Base-by-base conservation (phyloP, 2,113 vertebrate species). In the Chitala chitala region DNA sequence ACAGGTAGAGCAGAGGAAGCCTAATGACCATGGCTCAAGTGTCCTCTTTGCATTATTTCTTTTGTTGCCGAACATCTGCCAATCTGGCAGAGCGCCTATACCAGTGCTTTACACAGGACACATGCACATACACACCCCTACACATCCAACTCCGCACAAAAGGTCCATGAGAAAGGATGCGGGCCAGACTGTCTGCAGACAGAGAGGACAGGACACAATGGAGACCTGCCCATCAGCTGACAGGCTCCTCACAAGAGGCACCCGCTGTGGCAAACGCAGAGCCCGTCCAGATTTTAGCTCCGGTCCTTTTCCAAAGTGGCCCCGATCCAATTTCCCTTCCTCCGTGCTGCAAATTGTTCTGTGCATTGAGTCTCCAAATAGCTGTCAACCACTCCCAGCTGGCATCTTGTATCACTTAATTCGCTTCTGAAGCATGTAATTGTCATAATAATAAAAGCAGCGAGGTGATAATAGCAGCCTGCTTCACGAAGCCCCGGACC, bases 391-490 rank as follows among this genome's bases (percentile, higher is more conserved):
- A 82, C 82, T 90, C 89, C 89, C 86, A 84, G 85, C 85, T 87
- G 88, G 87, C 80, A 83, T 87, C 85, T 87, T 86, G 86, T 90
- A 87, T 87, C 80, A 83, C 88, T 90, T 91, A 90, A 91, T 91
- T 88, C 82, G 80, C 86, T 89, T 86, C 85, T 89, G 85, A 88
- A 90, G 87, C 90, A 90, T 91, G 90, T 91, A 90, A 91, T 91
- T 90, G 89, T 90, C 88, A 89, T 91, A 90, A 91, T 91, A 88
- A 90, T 87, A 87, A 89, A 91, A 91, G 90, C 89, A 91, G 88
- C 88, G 87, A 90, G 87, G 90, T 88, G 90, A 91, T 91, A 91
- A 90, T 91, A 89, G 87, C 84, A 84, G 87, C 84, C 90, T 89
- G 86, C 87, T 90, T 88, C 85, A 82, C 85, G 87, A 87, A 77